A percentile compares a stretch with the other conserved stretches of the same genome.
Conservation (phyloP, 2,888 invertebrate genomes). For the Scaptomyza tumidula region DNA sequence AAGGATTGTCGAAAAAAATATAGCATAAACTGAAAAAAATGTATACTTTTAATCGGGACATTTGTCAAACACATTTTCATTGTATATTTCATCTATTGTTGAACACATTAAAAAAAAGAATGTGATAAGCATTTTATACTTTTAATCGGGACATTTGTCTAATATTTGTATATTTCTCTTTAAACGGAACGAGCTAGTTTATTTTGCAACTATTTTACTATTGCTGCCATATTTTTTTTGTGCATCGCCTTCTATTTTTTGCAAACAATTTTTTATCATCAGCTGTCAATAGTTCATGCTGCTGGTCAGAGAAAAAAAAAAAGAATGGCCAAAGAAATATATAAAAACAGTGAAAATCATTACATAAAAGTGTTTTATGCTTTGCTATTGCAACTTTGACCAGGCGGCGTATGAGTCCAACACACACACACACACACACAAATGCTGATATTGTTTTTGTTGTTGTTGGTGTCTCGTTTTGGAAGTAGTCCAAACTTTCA, state of each 20-base stretch:
- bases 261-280: conserved; percentile 77
- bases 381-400: conserved; percentile 74
- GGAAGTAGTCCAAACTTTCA: conserved; percentile 72
- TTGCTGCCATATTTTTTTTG: conserved; percentile 17
- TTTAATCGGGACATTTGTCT: too few species aligned
- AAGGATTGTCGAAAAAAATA: too few species aligned
- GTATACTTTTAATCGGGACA: too few species aligned
- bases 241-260: conserved; percentile 43
- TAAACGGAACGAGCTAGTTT: not conserved
- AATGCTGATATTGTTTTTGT: conserved; percentile 1
- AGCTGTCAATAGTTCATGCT: conserved; percentile 77
- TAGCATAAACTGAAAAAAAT: too few species aligned
- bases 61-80: too few species aligned
- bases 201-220: conserved; percentile 2
- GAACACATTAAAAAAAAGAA: too few species aligned
- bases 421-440: conserved; percentile 18
- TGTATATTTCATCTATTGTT: too few species aligned
- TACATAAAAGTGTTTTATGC: conserved; percentile 76
- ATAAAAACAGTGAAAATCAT: conserved; percentile 59
- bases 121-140: too few species aligned
- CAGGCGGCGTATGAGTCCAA: conserved; percentile 58
- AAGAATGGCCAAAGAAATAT: conserved; percentile 22
- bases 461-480: conserved; percentile 44
- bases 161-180: not conserved
- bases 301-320: conserved; percentile 52